These are phyloP conservation scores for Hippocampus guttulatus DNA, from an alignment of 2,113 vertebrate genomes.

Conservation along the genomic window DNA sequence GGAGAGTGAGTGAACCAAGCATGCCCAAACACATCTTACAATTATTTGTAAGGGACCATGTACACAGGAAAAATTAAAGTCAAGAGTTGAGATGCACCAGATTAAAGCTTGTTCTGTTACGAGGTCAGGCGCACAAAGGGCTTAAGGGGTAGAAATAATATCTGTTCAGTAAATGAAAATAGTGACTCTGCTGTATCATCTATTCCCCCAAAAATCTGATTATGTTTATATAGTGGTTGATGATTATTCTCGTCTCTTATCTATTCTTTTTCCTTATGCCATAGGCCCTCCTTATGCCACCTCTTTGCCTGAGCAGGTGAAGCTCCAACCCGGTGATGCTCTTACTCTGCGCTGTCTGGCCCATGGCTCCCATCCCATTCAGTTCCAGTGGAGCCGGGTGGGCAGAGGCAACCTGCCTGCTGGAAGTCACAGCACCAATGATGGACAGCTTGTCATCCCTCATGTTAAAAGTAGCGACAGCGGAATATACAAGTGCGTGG, in stretches of 20 bases:
- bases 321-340: constrained; percentile 62
- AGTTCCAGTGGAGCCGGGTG: constrained; percentile 78
- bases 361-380: constrained; percentile 84
- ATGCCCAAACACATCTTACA: background rate
- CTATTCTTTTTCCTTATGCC: background rate
- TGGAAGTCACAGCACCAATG: constrained; percentile 37
- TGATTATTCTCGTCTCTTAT: background rate
- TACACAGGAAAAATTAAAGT: background rate
- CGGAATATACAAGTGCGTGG: constrained; percentile 84
- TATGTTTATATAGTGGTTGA: too few species aligned
- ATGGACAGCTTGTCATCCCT: constrained; percentile 71
- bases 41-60: background rate
- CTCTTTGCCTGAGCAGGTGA: constrained; percentile 72
- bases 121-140: too few species aligned
- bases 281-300: constrained; percentile 88
- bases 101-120: background rate
- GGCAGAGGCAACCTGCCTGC: constrained; percentile 68
- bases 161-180: too few species aligned
- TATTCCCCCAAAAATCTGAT: too few species aligned
- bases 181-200: too few species aligned
- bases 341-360: constrained; percentile 86
- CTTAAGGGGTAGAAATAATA: too few species aligned
- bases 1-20: constrained; percentile 78
- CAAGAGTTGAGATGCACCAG: background rate
- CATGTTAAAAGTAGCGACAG: constrained; percentile 50